Evolutionary conservation across 2,888 invertebrate genomes (phyloP).

Genomic region (Drosophila percnosoma): DNA sequence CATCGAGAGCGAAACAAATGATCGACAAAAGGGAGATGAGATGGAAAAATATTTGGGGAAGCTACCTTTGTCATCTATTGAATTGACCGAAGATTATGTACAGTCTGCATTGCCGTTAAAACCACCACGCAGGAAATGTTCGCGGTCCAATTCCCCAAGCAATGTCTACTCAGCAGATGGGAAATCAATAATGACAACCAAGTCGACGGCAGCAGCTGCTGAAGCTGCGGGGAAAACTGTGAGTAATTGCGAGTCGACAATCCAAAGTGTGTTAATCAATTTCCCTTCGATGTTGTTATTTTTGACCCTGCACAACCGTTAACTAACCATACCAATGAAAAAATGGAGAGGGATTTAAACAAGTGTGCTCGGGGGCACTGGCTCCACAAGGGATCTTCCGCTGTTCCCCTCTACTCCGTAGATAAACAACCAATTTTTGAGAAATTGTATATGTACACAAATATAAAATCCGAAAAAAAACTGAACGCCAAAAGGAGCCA

Average conservation of each 20-base stretch:
- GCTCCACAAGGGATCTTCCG: neutral
- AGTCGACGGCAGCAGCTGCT: neutral
- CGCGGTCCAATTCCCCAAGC: conserved; percentile 82
- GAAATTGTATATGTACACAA: neutral
- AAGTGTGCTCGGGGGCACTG: neutral
- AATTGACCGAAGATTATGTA: conserved; percentile 57
- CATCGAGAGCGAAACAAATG: conserved; percentile 48
- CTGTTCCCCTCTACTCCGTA: neutral
- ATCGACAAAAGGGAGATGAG: conserved; percentile 32
- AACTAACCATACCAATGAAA: conserved; percentile 62
- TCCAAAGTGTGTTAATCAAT: conserved; percentile 26
- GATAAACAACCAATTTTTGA: neutral
- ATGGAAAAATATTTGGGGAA: conserved; percentile 3
- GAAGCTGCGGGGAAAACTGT: conserved; percentile 51
- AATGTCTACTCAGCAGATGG: conserved; percentile 47
- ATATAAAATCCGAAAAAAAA: neutral
- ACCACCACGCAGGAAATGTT: conserved; percentile 83
- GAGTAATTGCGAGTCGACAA: conserved; percentile 55
- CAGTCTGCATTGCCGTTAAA: conserved; percentile 77
- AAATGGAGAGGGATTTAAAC: neutral
- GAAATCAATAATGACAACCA: conserved; percentile 27
- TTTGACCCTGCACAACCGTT: conserved; percentile 44
- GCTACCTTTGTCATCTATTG: conserved; percentile 37
- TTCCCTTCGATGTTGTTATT: conserved; percentile 34
- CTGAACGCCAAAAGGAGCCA: neutral